These are phyloP conservation scores for Heliornis fulica DNA, from an alignment of 2,113 vertebrate genomes.

Conservation along the genomic window DNA sequence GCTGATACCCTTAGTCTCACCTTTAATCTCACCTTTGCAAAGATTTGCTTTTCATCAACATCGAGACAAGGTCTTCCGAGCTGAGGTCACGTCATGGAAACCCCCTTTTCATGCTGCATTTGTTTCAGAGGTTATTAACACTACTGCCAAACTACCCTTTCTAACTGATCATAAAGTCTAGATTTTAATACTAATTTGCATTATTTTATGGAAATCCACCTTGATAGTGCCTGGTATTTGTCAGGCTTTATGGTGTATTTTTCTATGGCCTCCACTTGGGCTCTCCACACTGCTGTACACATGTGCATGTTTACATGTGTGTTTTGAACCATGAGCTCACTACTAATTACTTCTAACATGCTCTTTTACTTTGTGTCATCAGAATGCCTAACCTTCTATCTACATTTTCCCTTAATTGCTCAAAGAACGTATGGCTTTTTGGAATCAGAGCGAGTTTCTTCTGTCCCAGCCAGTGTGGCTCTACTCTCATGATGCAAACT, in stretches of 20 bases:
- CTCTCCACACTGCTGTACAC: not conserved
- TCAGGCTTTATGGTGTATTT: not conserved
- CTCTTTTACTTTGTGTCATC: not conserved
- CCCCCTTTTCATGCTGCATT: not conserved
- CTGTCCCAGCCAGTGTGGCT: not conserved
- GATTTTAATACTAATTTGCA: not conserved
- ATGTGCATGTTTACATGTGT: not conserved
- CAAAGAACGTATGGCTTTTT: not conserved
- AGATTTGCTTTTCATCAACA: not conserved
- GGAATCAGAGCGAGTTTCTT: not conserved
- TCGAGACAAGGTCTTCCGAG: not conserved
- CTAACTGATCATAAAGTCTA: not conserved
- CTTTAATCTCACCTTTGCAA: not conserved
- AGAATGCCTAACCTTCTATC: not conserved
- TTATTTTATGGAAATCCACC: not conserved
- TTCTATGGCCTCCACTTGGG: fast-evolving
- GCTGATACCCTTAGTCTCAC: not conserved
- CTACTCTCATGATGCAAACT: not conserved
- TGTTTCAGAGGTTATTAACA: not conserved
- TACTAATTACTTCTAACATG: not conserved
- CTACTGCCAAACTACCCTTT: not conserved
- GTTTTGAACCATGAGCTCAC: not conserved
- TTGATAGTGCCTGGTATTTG: not conserved
- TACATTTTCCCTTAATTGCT: not conserved
- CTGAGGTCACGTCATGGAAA: not conserved